A percentile compares a stretch with the other conserved stretches of the same genome.
phyloP scores from a whole-genome alignment of 2,113 vertebrate species.

The Mesocricetus auratus region DNA sequence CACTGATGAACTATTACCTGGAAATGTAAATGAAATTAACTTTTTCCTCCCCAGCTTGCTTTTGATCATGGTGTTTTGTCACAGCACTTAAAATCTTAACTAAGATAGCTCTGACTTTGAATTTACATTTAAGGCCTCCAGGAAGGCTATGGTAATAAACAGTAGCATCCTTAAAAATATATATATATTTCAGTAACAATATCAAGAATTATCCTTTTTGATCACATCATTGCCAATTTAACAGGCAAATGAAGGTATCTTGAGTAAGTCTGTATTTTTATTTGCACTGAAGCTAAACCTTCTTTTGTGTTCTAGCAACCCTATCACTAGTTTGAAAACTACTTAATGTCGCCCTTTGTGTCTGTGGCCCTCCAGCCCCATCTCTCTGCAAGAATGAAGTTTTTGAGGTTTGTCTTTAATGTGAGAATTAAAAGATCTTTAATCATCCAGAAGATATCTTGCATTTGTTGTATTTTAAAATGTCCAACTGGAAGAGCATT shows the following conservation, averaged over 20 bases:
- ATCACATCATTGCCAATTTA: not conserved
- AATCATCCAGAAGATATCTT: not conserved
- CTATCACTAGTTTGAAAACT: not conserved
- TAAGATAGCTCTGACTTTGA: not conserved
- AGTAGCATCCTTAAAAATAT: not conserved
- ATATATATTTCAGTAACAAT: not conserved
- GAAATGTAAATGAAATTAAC: not conserved
- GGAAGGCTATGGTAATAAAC: not conserved
- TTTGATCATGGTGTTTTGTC: not conserved
- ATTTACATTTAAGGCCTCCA: not conserved
- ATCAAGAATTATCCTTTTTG: not conserved
- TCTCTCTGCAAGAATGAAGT: no score
- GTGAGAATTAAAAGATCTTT: not conserved
- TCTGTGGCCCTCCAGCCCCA: not conserved
- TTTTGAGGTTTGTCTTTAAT: not conserved
- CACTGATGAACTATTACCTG: not conserved
- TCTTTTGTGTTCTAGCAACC: not conserved
- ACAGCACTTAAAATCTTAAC: not conserved
- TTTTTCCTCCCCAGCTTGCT: not conserved
- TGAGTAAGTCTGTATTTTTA: not conserved
- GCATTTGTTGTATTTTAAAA: constrained; percentile 11
- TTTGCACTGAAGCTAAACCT: not conserved
- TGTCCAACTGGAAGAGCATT: not conserved
- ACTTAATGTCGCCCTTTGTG: not conserved
- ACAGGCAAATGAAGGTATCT: constrained; percentile 6